These are phyloP conservation scores for Cyprinus carpio DNA, from an alignment of 2,113 vertebrate genomes.

Conservation along the genomic window DNA sequence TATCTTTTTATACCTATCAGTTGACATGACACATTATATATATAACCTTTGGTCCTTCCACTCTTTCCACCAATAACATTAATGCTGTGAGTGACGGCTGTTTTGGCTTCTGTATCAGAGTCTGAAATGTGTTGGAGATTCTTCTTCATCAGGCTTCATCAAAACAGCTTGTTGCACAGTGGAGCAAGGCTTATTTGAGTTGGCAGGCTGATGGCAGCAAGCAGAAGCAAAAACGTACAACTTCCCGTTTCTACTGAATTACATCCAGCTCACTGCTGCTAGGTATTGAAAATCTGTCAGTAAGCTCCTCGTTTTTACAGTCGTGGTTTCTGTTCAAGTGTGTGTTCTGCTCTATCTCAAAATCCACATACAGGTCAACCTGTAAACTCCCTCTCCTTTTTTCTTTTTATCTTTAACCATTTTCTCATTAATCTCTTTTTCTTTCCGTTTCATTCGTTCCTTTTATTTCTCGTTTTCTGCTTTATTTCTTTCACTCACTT, in stretches of 20 bases:
- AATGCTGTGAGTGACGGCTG: conserved; percentile 23
- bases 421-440: conserved; percentile 1
- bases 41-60: conserved; percentile 1
- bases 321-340: conserved; percentile 42
- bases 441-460: not conserved
- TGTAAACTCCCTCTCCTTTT: not conserved
- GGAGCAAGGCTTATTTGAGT: conserved; percentile 51
- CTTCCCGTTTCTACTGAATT: conserved; percentile 57
- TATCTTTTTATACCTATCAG: conserved; percentile 27
- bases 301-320: conserved; percentile 19
- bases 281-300: conserved; percentile 41
- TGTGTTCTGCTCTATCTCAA: conserved; percentile 35
- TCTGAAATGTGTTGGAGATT: conserved; percentile 17
- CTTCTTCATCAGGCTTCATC: conserved; percentile 28
- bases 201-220: conserved; percentile 45
- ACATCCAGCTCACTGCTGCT: conserved; percentile 49
- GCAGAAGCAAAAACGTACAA: conserved; percentile 41
- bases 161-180: conserved; percentile 45
- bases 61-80: conserved; percentile 24
- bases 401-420: not conserved
- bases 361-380: conserved; percentile 23
- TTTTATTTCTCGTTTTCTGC: not conserved
- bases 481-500: conserved; percentile 13
- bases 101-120: conserved; percentile 34
- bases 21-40: conserved; percentile 14